phyloP scores from a whole-genome alignment of 2,888 invertebrate species.

The Drosophila gaucha region DNA sequence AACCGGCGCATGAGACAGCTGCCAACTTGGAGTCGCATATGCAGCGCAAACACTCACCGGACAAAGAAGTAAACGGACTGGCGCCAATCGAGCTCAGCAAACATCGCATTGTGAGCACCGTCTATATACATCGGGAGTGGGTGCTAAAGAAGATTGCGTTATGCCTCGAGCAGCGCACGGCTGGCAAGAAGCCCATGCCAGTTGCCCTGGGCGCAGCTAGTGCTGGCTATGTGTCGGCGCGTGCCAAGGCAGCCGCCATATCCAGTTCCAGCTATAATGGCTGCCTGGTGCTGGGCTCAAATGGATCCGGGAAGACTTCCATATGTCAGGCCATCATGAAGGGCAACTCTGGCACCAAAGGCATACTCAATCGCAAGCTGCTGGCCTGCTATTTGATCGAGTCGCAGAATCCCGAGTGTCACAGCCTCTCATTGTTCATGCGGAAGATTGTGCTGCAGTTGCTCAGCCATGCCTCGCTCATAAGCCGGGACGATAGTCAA shows the following conservation, averaged over 20 bases:
- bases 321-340: constrained; percentile 90
- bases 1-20: constrained; percentile 72
- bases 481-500: constrained; percentile 79
- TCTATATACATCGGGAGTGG: constrained; percentile 91
- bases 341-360: constrained; percentile 84
- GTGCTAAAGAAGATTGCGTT: constrained; percentile 96
- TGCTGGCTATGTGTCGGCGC: constrained; percentile 74
- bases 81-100: constrained; percentile 50
- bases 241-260: constrained; percentile 81
- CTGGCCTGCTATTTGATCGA: constrained; percentile 95
- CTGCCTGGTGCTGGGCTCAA: constrained; percentile 94
- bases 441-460: constrained; percentile 94
- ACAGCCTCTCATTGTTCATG: constrained; percentile 94
- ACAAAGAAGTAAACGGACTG: constrained; percentile 83
- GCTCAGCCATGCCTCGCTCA: constrained; percentile 88
- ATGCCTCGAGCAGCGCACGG: constrained; percentile 94
- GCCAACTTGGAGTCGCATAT: constrained; percentile 83
- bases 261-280: constrained; percentile 87
- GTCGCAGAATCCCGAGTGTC: constrained; percentile 93
- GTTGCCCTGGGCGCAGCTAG: constrained; percentile 64
- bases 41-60: constrained; percentile 84
- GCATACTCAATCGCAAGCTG: constrained; percentile 88
- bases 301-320: constrained; percentile 97
- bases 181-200: constrained; percentile 88
- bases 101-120: constrained; percentile 72